Base-by-base conservation (phyloP, 2,113 vertebrate species). In the Nothobranchius kuhntae region DNA sequence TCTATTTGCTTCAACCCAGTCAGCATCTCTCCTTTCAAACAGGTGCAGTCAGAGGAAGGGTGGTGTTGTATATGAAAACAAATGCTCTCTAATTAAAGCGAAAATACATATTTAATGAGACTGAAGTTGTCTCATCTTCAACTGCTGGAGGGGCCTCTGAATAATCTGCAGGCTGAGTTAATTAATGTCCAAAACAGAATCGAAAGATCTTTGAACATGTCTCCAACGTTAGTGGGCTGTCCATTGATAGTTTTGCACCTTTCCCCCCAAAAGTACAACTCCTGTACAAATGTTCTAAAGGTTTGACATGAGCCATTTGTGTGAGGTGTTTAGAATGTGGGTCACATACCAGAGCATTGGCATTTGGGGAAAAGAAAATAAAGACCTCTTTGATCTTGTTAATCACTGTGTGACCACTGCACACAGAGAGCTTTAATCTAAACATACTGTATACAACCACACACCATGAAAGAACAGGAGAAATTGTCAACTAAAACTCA, bases 81-180 rank as follows among this genome's bases (percentile, higher is more conserved):
- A 72, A 77, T 75, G 76, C 62, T 48, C 80, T 48, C 78, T 86
- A 88, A 88, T 91, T 83, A 87, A 90, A 85, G 26, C 71, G 81
- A 88, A 89, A 83, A 86, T 83, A 63, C 74, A 83, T 85, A 79
- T 88, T 89, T 87, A 88, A 90, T 87, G 77, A 81, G 71, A 14
- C 53, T 81, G 76, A 77, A 86, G 79, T 86, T 65, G 62, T 80
- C 69, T 86, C 77, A 60, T 76, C 63, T 65, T 74, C 65, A 75
- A 71, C 75, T 76, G 65, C 80, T 58, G 45, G 53, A 65, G 68
- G 47, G 65, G n/a, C 44, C 57, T 75, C 61, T 87, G 78, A 74
- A 68, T 72, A 86, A 84, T 78, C 77, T 79, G 68, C 78, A 2
- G 26, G 35, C 64, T 15, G 51, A 55, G 69, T 71, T 82, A 88